phyloP scores from a whole-genome alignment of 2,888 invertebrate species.

The Siphlonurus alternatus region DNA sequence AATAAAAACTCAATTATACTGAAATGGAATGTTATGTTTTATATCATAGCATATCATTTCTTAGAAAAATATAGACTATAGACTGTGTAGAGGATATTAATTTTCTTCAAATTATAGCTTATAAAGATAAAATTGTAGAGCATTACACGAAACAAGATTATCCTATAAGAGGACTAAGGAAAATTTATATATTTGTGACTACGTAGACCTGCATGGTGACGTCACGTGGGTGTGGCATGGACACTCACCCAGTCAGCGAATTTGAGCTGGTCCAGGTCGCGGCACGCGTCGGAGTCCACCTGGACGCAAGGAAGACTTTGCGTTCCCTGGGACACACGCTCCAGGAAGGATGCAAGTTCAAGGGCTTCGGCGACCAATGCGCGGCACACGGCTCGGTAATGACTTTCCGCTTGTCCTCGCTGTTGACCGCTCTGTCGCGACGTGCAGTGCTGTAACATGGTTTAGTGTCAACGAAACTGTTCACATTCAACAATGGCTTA shows the following conservation, averaged over 20 bases:
- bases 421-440: background rate
- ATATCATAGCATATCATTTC: no score
- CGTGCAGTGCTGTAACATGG: background rate
- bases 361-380: constrained; percentile 83
- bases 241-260: constrained; percentile 77
- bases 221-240: background rate
- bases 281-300: constrained; percentile 40
- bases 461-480: no score
- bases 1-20: no score
- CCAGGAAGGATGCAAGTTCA: constrained; percentile 78
- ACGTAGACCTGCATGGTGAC: background rate
- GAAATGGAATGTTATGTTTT: no score
- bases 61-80: no score
- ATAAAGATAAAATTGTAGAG: background rate
- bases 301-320: constrained; percentile 29
- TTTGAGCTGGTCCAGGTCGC: constrained; percentile 63
- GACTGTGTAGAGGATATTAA: no score
- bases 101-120: background rate
- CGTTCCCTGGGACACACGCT: constrained; percentile 59
- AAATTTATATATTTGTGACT: background rate
- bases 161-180: no score
- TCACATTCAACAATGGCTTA: no score
- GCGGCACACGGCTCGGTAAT: constrained; percentile 83
- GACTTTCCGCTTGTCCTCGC: constrained; percentile 46
- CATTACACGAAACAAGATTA: background rate